Evolutionary conservation across 2,113 vertebrate genomes (phyloP).

Genomic region (Apteryx owenii): DNA sequence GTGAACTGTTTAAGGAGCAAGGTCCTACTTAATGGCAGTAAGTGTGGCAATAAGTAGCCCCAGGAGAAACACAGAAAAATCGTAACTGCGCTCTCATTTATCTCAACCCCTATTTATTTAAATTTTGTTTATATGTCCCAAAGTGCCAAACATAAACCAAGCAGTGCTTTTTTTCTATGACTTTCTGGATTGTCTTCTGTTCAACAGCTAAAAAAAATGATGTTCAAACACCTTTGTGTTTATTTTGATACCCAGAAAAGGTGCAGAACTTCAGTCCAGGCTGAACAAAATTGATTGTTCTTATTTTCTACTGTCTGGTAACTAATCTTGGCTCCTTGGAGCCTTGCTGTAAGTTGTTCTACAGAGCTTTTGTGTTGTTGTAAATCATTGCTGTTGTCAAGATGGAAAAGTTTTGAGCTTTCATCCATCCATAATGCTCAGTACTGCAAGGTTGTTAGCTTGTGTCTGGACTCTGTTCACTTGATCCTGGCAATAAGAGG

Average conservation of each 20-base stretch:
- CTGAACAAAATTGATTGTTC: conserved; percentile 45
- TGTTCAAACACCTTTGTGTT: neutral
- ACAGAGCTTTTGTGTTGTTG: conserved; percentile 40
- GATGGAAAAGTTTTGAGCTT: conserved; percentile 27
- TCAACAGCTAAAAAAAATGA: neutral
- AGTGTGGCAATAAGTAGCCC: neutral
- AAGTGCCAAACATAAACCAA: neutral
- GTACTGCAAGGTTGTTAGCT: neutral
- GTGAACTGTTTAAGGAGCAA: neutral
- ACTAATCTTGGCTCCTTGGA: conserved; percentile 37
- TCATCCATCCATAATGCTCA: neutral
- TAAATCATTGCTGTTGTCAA: conserved; percentile 55
- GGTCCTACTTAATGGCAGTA: neutral
- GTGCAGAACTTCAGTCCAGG: neutral
- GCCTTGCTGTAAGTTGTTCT: conserved; percentile 29
- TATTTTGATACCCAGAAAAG: neutral
- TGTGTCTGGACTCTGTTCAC: neutral
- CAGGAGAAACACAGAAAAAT: neutral
- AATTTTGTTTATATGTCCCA: neutral
- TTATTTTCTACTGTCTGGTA: conserved; percentile 45
- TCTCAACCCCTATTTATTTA: neutral
- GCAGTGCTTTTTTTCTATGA: neutral
- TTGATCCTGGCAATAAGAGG: neutral
- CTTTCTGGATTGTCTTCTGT: neutral
- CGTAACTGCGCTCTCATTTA: neutral